Evolutionary conservation across 2,888 invertebrate genomes (phyloP).

Genomic region (Lepetodrilus schrolli): DNA sequence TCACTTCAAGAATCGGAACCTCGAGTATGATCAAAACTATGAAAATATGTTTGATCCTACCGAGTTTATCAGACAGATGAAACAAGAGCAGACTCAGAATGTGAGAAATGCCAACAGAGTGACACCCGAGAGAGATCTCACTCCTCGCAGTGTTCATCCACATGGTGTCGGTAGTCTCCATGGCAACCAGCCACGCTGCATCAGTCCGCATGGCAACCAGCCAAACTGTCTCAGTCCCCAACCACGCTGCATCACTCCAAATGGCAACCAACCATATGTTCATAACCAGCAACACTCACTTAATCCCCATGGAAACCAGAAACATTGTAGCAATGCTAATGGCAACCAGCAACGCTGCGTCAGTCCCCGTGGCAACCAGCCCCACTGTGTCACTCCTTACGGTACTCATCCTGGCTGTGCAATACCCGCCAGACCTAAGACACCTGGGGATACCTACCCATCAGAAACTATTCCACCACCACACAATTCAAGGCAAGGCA

Average conservation of each 20-base stretch:
- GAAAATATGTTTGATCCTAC: conserved; percentile 24
- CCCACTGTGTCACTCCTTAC: too few relatives aligned
- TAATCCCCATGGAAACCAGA: too few relatives aligned
- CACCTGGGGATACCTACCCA: neutral
- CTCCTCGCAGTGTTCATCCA: neutral
- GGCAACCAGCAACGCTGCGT: too few relatives aligned
- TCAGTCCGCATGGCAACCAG: too few relatives aligned
- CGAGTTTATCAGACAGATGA: conserved; percentile 8
- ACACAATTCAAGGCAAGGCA: neutral
- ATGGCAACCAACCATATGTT: too few relatives aligned
- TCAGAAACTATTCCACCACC: conserved; percentile 1
- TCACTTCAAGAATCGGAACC: conserved; percentile 33
- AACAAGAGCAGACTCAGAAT: neutral
- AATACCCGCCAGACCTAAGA: neutral
- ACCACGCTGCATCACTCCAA: too few relatives aligned
- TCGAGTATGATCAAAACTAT: neutral
- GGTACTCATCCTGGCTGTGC: neutral
- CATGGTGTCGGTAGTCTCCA: too few relatives aligned
- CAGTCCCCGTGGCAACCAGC: too few relatives aligned
- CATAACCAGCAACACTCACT: too few relatives aligned
- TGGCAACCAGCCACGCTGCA: too few relatives aligned
- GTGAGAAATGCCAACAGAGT: neutral
- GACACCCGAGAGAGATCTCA: neutral
- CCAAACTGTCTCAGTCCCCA: neutral
- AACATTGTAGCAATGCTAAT: too few relatives aligned